Evolutionary conservation across 2,797 vertebrate species (phyloP).

Genomic region (Pygocentrus nattereri): DNA sequence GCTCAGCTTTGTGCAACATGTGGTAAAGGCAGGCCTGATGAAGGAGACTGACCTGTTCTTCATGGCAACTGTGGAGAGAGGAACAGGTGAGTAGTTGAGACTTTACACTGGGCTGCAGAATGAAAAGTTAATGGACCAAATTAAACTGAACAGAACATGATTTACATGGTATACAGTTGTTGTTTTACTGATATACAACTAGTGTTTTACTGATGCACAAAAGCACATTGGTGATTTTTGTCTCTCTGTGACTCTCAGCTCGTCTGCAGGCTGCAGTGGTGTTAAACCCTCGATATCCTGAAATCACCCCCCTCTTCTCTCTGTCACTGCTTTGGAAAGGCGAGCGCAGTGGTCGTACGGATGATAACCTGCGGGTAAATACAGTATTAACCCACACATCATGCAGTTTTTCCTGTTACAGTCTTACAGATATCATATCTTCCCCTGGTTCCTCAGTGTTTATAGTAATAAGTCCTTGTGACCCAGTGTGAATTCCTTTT

Average conservation of each 20-base stretch:
- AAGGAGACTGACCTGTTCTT: slow-evolving; percentile 93
- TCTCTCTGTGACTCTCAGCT: slow-evolving; percentile 73
- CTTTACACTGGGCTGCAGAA: neutral
- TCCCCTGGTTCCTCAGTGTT: too few species aligned
- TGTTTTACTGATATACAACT: too few species aligned
- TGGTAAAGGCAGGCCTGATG: slow-evolving; percentile 87
- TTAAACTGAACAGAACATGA: neutral
- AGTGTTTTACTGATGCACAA: neutral
- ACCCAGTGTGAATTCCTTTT: neutral
- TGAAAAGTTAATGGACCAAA: neutral
- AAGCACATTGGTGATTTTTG: neutral
- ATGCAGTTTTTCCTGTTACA: neutral
- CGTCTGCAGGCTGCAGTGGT: slow-evolving; percentile 89
- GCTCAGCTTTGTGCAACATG: slow-evolving; percentile 86
- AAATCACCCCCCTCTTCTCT: slow-evolving; percentile 90
- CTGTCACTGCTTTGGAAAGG: slow-evolving; percentile 96
- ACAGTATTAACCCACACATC: neutral
- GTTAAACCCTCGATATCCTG: slow-evolving; percentile 92
- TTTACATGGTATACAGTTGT: neutral
- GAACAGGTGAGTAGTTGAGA: slow-evolving; percentile 84
- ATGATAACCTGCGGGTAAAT: slow-evolving; percentile 93
- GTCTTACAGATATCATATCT: too few species aligned
- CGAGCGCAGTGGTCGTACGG: slow-evolving; percentile 87
- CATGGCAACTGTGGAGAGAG: slow-evolving; percentile 90
- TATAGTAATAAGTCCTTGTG: neutral